Conservation (phyloP, 2,888 invertebrate species). For the Papilio protenor region DNA sequence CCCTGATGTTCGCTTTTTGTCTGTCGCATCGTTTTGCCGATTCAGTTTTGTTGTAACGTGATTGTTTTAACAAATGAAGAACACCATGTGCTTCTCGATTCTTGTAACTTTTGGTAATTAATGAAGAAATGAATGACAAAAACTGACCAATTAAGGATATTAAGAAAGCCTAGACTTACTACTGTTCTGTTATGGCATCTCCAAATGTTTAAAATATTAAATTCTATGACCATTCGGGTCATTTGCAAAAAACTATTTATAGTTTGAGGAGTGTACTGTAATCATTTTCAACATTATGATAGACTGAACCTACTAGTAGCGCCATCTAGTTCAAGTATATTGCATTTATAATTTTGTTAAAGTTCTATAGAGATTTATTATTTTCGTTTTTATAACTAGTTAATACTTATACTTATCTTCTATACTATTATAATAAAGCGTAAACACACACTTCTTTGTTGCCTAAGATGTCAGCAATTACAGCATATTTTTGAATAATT, state of each 20-base stretch:
- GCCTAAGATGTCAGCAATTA: too few relatives aligned
- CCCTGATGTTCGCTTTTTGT: conserved; percentile 71
- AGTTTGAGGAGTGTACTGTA: too few relatives aligned
- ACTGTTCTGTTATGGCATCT: too few relatives aligned
- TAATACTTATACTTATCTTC: too few relatives aligned
- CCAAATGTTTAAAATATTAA: too few relatives aligned
- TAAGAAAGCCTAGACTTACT: neutral
- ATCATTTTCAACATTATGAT: neutral
- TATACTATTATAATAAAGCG: too few relatives aligned
- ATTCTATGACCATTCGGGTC: too few relatives aligned
- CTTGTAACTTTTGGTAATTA: neutral
- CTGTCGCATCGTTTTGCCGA: conserved; percentile 67
- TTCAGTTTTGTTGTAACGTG: conserved; percentile 64
- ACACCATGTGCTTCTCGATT: neutral
- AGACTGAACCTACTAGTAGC: neutral
- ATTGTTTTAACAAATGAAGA: conserved; percentile 58
- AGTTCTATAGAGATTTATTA: neutral
- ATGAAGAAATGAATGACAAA: neutral
- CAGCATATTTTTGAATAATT: too few relatives aligned
- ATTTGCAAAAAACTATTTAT: too few relatives aligned
- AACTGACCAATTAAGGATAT: neutral
- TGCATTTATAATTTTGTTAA: conserved; percentile 4
- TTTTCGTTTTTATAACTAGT: neutral
- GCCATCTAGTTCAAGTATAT: conserved; percentile 31
- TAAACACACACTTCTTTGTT: too few relatives aligned